These are phyloP conservation scores for Ecliptopera silaceata DNA, from an alignment of 2,888 invertebrate genomes.

Conservation along the genomic window DNA sequence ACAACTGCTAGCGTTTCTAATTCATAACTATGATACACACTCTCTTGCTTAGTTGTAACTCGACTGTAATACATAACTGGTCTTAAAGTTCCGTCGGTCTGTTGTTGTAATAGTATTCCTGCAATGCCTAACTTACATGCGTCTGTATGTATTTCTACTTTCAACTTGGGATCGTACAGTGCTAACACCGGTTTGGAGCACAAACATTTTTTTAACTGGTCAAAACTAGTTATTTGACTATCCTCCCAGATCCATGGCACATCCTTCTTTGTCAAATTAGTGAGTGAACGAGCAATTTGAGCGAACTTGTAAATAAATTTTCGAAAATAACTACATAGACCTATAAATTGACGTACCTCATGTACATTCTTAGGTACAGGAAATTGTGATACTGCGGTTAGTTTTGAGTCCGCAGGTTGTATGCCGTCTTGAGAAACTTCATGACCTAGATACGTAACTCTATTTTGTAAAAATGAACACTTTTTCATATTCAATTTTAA, in stretches of 20 bases:
- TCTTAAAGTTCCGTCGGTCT: background rate
- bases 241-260: background rate
- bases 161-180: background rate
- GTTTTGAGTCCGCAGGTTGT: constrained; percentile 34
- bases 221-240: background rate
- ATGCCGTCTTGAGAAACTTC: constrained; percentile 35
- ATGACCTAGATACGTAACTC: constrained; percentile 37
- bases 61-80: background rate
- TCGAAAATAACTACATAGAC: constrained; percentile 41
- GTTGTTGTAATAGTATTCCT: background rate
- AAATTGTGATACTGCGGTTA: constrained; percentile 30
- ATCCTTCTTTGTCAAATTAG: background rate
- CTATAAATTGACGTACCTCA: constrained; percentile 41
- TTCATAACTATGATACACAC: constrained; percentile 40
- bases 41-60: background rate
- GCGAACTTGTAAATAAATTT: constrained; percentile 44
- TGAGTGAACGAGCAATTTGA: constrained; percentile 29
- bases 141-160: background rate
- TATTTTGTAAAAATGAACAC: constrained; percentile 38
- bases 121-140: background rate
- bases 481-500: constrained; percentile 38
- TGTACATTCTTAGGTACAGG: constrained; percentile 36
- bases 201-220: constrained; percentile 31
- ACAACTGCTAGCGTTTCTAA: constrained; percentile 49
- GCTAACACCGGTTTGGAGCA: constrained; percentile 39